Evolutionary conservation across 2,888 invertebrate genomes (phyloP).

Genomic region (Drosophila meridiana): DNA sequence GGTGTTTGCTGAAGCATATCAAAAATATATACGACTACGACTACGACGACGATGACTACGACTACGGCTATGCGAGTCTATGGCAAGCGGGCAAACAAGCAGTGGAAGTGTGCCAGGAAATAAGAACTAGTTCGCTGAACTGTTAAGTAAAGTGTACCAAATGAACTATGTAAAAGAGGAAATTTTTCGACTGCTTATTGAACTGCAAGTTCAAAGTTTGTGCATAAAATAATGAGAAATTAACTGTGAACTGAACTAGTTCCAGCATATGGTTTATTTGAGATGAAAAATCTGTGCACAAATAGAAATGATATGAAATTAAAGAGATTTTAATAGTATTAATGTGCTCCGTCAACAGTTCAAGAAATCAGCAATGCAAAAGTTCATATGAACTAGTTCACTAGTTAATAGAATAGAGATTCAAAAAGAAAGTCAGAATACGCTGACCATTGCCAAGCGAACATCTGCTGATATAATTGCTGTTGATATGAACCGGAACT

Average conservation of each 20-base stretch:
- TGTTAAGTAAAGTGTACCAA: background rate
- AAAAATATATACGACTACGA: conserved; percentile 61
- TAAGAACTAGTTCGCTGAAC: conserved; percentile 23
- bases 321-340: background rate
- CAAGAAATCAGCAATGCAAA: background rate
- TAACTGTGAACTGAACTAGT: conserved; percentile 6
- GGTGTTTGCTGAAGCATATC: conserved; percentile 77
- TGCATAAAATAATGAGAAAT: background rate
- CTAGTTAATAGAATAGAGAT: background rate
- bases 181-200: conserved; percentile 2
- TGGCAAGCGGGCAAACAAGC: conserved; percentile 19
- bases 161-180: background rate
- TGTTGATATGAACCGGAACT: background rate
- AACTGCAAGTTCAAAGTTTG: background rate
- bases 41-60: conserved; percentile 18
- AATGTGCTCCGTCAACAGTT: background rate
- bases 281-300: background rate
- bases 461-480: background rate
- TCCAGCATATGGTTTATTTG: background rate
- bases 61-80: conserved; percentile 23
- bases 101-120: background rate
- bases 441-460: background rate
- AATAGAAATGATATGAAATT: background rate
- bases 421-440: background rate
- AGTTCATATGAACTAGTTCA: conserved; percentile 1